phyloP scores from a whole-genome alignment of 2,888 invertebrate species.

The Aethes cnicana region DNA sequence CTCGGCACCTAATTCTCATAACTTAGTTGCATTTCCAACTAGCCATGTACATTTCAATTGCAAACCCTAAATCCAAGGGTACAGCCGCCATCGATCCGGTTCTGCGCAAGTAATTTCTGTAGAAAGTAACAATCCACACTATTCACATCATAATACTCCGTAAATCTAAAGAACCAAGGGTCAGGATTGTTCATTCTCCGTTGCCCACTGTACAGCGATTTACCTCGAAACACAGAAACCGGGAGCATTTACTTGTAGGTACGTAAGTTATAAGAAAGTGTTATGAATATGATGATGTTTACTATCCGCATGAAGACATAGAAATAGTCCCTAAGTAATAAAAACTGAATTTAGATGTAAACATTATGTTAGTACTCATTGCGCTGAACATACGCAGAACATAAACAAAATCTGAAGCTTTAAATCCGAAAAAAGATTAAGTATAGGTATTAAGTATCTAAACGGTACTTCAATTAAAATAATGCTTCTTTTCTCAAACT shows the following conservation, averaged over 20 bases:
- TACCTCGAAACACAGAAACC: slow-evolving; percentile 29
- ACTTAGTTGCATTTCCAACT: background rate
- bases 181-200: background rate
- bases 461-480: too few relatives aligned
- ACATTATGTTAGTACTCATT: background rate
- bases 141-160: background rate
- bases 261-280: slow-evolving; percentile 17
- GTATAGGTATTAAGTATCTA: too few relatives aligned
- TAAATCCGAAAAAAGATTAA: too few relatives aligned
- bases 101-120: slow-evolving; percentile 25
- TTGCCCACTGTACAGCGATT: slow-evolving; percentile 16
- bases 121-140: slow-evolving; percentile 22
- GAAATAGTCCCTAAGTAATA: too few relatives aligned
- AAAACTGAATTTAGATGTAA: background rate
- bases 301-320: too few relatives aligned
- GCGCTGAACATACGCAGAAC: too few relatives aligned
- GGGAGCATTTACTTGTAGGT: slow-evolving; percentile 4
- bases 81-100: slow-evolving; percentile 23
- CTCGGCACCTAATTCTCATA: background rate
- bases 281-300: too few relatives aligned
- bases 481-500: too few relatives aligned
- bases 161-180: background rate
- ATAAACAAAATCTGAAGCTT: too few relatives aligned
- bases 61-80: slow-evolving; percentile 20
- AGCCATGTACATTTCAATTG: background rate